Base-by-base conservation (phyloP, 2,113 vertebrate genomes). In the Aleadryas rufinucha region DNA sequence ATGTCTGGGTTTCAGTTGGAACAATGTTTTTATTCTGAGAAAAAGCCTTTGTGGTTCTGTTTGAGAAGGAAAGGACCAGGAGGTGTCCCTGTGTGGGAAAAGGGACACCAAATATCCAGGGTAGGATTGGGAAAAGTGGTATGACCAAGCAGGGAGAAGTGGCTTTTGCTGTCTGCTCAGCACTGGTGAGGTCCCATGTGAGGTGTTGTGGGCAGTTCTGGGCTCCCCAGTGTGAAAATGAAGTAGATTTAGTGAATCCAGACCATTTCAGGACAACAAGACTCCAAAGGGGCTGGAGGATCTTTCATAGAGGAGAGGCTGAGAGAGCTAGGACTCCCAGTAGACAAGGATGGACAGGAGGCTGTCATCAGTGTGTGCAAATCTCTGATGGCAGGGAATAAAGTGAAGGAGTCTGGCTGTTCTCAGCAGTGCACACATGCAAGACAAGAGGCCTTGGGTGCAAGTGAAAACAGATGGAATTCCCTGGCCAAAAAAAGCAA, bases 331-430 rank as follows among this genome's bases (percentile, higher is more conserved):
- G 21, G 19, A 44, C 33, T 54, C 6, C 7, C 41, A 65, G 61
- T 0, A 10, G 33, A 16, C 16, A 16, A 31, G 61, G 50, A 16
- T 16, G 13, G 33, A 20, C 3, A 4, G 8, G 26, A 16, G 6
- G 0, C 0, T 44, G 7, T 20, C 5, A 54, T 54, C 16, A 12
- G 10, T 37, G 21, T 37, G 20, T 24, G 41, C 16, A 45, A 45
- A 56, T 45, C 13, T 13, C 50, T 20, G 50, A 20, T 37, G 16
- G 41, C 9, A 26, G 20, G 26, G 8, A 56, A n/a, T 17, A 24
- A 28, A 28, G 24, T n/a, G 31, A n/a, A n/a, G 39, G 26, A 44
- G 2, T 13, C 27, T 0, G 0, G 6, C 33, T 31, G 9, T 20
- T 56, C 27, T 5, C 27, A 45, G 33, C 33, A 26, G 16, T 19